Base-by-base conservation (phyloP, 2,888 invertebrate genomes). In the Drosophila suboccidentalis region DNA sequence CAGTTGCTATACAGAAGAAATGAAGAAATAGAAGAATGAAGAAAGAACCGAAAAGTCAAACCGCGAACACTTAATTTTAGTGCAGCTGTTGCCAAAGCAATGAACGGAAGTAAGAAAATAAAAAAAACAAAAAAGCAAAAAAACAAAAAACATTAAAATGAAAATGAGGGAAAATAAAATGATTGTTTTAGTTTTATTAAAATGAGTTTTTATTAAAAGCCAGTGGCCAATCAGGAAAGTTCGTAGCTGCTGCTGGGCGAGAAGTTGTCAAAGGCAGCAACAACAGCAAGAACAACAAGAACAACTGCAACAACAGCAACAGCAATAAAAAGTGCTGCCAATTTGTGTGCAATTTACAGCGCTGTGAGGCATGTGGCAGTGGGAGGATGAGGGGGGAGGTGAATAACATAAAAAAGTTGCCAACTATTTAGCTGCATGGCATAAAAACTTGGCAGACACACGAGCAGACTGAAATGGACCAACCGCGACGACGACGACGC, bases 361-460 rank as follows among this genome's bases (percentile, higher is more conserved):
- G 55, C 29, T 36, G 22, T 36, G 19, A 9, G 9, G 32, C 11
- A 26, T 41, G 15, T 10, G 36, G 32, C 10, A 22, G n/a, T 1
- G 13, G 13, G 22, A 9, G 19, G 9, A 0, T 1, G 11, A 6
- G 26, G 26, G 34, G 13, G 26, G 41, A 4, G 5, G 13, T 46
- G 50, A 41, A 59, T 49, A 63, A 64, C 79, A 84, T 68, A 80
- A 74, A 85, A 85, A 84, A 83, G 87, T 88, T 84, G 62, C 66
- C 75, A 88, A 88, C 83, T 88, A 84, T 84, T 84, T 88, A 70
- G 83, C 80, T 80, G 78, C 76, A 66, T 68, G 60, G 80, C 73
- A 73, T 68, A 69, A 70, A 82, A 85, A 90, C 77, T 89, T 85
- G 77, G 81, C 82, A 91, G 90, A 90, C 89, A 89, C 73, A 80